A percentile compares a stretch with the other conserved stretches of the same genome.
These are phyloP conservation scores for Zhengitettix transpicula DNA, from an alignment of 2,888 invertebrate genomes.

Conservation along the genomic window DNA sequence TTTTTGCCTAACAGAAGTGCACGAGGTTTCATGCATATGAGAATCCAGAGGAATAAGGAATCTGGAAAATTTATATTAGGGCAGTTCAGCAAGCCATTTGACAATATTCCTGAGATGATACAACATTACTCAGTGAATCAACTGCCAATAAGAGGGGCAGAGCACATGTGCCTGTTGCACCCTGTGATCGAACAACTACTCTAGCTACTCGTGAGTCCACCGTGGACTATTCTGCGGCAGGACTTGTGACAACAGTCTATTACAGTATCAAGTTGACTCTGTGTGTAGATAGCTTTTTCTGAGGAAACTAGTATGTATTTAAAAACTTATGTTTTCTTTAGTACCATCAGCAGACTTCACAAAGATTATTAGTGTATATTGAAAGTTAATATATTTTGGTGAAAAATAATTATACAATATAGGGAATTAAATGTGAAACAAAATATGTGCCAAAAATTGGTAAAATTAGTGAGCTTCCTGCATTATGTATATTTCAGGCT, in stretches of 20 bases:
- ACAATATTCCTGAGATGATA: slow-evolving; percentile 87
- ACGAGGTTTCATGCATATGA: slow-evolving; percentile 93
- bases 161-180: slow-evolving; percentile 87
- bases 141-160: slow-evolving; percentile 86
- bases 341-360: no score
- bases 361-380: no score
- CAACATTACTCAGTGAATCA: slow-evolving; percentile 84
- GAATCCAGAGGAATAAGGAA: slow-evolving; percentile 62
- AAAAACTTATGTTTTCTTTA: no score
- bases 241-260: not conserved
- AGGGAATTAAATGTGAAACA: no score
- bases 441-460: no score
- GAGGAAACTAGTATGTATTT: no score
- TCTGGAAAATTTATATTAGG: slow-evolving; percentile 76
- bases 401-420: no score
- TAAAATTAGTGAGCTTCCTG: no score
- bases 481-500: no score
- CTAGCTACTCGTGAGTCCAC: slow-evolving; percentile 21
- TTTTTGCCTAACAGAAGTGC: slow-evolving; percentile 53
- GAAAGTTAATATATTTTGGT: no score
- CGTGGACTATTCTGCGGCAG: not conserved
- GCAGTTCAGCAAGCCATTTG: slow-evolving; percentile 83
- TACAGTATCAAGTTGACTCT: no score
- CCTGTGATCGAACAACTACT: slow-evolving; percentile 76
- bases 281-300: no score